These are phyloP conservation scores for Hyposoter dolosus DNA, from an alignment of 2,888 invertebrate species.

Conservation along the genomic window DNA sequence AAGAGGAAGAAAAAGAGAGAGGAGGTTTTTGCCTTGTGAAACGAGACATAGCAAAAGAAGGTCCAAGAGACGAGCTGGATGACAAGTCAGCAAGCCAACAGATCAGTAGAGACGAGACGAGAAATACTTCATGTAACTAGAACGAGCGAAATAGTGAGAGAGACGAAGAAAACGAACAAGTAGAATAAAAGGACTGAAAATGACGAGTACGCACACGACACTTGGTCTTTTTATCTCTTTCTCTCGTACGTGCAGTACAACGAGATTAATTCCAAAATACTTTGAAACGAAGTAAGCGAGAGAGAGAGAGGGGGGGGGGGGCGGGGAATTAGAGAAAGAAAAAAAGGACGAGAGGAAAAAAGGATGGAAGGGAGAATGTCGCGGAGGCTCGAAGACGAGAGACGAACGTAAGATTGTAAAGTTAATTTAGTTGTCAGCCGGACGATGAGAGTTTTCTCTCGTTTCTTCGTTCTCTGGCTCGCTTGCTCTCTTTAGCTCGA, in stretches of 20 bases:
- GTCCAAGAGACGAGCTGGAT: slow-evolving; percentile 50
- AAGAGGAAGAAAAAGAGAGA: slow-evolving; percentile 9
- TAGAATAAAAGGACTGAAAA: slow-evolving; percentile 33
- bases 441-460: slow-evolving; percentile 60
- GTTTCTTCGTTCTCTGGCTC: slow-evolving; percentile 5
- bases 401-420: slow-evolving; percentile 74
- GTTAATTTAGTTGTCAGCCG: slow-evolving; percentile 79
- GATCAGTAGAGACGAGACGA: slow-evolving; percentile 4
- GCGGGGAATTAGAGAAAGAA: background rate
- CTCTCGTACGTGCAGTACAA: slow-evolving; percentile 30
- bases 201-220: slow-evolving; percentile 38
- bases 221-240: slow-evolving; percentile 19
- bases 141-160: slow-evolving; percentile 5
- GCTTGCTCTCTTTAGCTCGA: slow-evolving; percentile 3
- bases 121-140: slow-evolving; percentile 7
- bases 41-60: slow-evolving; percentile 59
- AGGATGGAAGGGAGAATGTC: slow-evolving; percentile 18
- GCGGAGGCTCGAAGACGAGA: slow-evolving; percentile 54
- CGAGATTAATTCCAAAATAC: slow-evolving; percentile 72
- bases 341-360: slow-evolving; percentile 22
- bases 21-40: slow-evolving; percentile 39
- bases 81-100: slow-evolving; percentile 58
- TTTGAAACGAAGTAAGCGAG: slow-evolving; percentile 60
- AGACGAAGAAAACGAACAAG: slow-evolving; percentile 15
- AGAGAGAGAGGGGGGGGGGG: background rate